Evolutionary conservation across 2,113 vertebrate species (phyloP), one percentile per base, ranked within the genome.

Genomic region (Motacilla tschutschensis): DNA sequence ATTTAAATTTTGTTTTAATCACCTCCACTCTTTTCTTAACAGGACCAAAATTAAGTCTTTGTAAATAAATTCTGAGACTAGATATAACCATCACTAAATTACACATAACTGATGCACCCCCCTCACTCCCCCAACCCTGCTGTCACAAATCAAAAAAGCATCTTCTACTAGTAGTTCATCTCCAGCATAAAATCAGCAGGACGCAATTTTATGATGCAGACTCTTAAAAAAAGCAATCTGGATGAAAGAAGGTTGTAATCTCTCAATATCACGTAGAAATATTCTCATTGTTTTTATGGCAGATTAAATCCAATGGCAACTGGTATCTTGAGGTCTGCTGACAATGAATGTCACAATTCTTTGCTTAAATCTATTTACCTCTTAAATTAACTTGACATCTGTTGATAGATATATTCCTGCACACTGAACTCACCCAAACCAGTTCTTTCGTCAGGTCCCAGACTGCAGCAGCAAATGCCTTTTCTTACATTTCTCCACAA

Each of bases 311-410:
- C 78, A 93, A 54, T 35, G 67, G 89, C 80, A 78, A 90, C 21
- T 54, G 59, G 79, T 85, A 91, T 79, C 82, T 76, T 79, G 74
- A 91, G 85, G 81, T 87, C 87, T 90, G 70, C 84, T 90, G 91
- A 83, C 89, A 93, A 63, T 67, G 51, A 26, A 93, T 93, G 92
- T 87, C 90, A 93, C 74, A 88, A 93, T 91, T 83, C 73, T 70
- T 85, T 89, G 72, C 62, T 87, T 91, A 92, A 75, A 89, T 85
- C 85, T 92, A 79, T 89, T 88, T 91, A 73, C 72, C 73, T 91
- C 33, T 69, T 79, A 71, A 93, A 94, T 95, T 94, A 92, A 91
- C 88, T 36, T 87, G 91, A 90, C 91, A 95, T 94, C 88, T 92
- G 92, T 90, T 94, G 88, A 89, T 86, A 91, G 71, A 91, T 85